phyloP scores from a whole-genome alignment of 1,140 invertebrate genomes.

The Plodia interpunctella region DNA sequence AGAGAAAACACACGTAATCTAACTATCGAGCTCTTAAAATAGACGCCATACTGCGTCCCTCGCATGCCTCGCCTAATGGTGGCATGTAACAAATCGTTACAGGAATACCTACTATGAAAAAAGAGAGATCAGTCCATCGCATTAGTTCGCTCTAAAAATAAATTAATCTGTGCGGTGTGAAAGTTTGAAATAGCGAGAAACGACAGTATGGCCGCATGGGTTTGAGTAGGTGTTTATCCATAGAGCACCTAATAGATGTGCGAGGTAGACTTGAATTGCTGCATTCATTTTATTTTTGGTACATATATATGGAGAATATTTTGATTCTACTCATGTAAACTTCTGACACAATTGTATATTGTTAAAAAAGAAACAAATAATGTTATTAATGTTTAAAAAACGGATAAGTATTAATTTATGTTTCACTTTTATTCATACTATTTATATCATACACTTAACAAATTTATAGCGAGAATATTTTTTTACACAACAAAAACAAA shows the following conservation, averaged over 20 bases:
- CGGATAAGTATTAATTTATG: no score
- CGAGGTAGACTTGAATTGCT: no score
- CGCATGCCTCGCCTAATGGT: conserved; percentile 55
- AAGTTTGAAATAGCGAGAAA: conserved; percentile 60
- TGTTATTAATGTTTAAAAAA: no score
- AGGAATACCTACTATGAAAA: conserved; percentile 60
- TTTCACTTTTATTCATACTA: no score
- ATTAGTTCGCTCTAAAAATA: conserved; percentile 58
- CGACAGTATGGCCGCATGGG: conserved; percentile 17
- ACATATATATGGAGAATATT: no score
- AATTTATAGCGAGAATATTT: no score
- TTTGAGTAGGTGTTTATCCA: not conserved
- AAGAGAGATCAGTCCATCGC: conserved; percentile 49
- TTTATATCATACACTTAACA: no score
- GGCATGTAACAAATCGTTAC: conserved; percentile 62
- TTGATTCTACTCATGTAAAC: no score
- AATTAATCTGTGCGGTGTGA: conserved; percentile 61
- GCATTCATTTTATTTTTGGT: no score
- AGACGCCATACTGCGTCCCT: conserved; percentile 35
- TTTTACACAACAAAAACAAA: no score
- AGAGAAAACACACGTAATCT: conserved; percentile 12
- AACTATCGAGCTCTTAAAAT: conserved; percentile 28
- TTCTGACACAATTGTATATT: no score
- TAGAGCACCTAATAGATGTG: conserved; percentile 14
- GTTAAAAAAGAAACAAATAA: no score